Percentiles rank a stretch among this genome's conserved stretches.
phyloP scores from a whole-genome alignment of 2,113 vertebrate genomes.

The Benitochromis conjunctus region DNA sequence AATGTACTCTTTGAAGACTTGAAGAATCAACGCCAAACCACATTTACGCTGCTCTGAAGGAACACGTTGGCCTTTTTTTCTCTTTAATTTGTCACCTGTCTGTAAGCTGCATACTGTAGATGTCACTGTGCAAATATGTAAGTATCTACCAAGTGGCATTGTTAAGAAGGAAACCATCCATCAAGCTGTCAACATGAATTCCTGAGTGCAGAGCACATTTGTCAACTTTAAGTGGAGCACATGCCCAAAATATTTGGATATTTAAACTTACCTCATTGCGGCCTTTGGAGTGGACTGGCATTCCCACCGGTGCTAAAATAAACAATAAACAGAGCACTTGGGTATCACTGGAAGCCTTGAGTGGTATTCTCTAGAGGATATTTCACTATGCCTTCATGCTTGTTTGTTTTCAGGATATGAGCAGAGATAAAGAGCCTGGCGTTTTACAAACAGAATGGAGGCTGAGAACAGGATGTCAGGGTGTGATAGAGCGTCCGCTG shows the following conservation, averaged over 20 bases:
- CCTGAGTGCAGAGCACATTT: slow-evolving; percentile 27
- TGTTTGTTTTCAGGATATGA: slow-evolving; percentile 28
- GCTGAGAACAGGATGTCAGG: slow-evolving; percentile 16
- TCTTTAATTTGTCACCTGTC: not conserved
- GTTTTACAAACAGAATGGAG: not conserved
- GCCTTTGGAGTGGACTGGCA: slow-evolving; percentile 1
- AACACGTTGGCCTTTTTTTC: accelerated
- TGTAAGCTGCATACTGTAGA: not conserved
- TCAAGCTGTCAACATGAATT: slow-evolving; percentile 55
- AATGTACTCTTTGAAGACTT: not conserved
- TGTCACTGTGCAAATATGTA: slow-evolving; percentile 5
- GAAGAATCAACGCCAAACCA: not conserved
- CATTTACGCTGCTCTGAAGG: not conserved
- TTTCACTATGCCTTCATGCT: not conserved
- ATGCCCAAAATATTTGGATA: slow-evolving; percentile 37
- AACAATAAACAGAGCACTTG: not conserved
- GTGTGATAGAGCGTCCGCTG: slow-evolving; percentile 5
- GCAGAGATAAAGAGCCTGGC: not conserved
- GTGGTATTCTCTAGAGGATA: not conserved
- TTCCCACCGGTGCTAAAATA: slow-evolving; percentile 23
- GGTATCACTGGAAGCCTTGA: not conserved
- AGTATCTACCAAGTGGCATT: slow-evolving; percentile 43
- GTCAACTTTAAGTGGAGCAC: slow-evolving; percentile 26
- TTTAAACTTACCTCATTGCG: slow-evolving; percentile 48
- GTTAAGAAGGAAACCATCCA: slow-evolving; percentile 36